Percentiles rank a stretch among this genome's conserved stretches.
Evolutionary conservation across 2,888 invertebrate species (phyloP).

Genomic region (Osmoderma eremita): DNA sequence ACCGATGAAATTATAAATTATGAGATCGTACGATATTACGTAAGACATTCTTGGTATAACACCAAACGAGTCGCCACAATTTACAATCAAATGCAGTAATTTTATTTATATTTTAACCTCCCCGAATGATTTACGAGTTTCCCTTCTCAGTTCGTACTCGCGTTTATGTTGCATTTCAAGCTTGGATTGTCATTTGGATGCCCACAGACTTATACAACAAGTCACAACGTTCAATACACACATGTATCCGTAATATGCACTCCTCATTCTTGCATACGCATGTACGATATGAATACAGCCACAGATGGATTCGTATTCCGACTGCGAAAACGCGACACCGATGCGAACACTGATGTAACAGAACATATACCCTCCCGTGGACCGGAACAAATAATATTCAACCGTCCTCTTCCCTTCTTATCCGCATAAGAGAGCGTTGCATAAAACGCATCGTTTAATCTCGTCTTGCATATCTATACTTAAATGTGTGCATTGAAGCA

Average conservation of each 20-base stretch:
- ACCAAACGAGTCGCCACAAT: slow-evolving; percentile 38
- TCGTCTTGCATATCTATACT: too few relatives aligned
- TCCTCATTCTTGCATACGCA: slow-evolving; percentile 8
- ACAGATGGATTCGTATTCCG: slow-evolving; percentile 23
- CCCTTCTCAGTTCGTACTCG: slow-evolving; percentile 33
- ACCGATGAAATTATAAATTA: slow-evolving; percentile 34
- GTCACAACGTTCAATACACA: too few relatives aligned
- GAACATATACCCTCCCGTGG: background rate
- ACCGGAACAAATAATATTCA: slow-evolving; percentile 9
- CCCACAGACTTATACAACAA: slow-evolving; percentile 28
- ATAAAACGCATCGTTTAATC: slow-evolving; percentile 2
- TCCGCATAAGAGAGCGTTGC: slow-evolving; percentile 1
- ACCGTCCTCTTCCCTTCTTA: slow-evolving; percentile 11
- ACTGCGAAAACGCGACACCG: slow-evolving; percentile 3
- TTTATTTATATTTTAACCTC: slow-evolving; percentile 40
- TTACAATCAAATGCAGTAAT: slow-evolving; percentile 41
- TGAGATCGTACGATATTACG: slow-evolving; percentile 33
- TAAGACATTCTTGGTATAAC: slow-evolving; percentile 38
- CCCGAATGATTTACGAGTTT: slow-evolving; percentile 37
- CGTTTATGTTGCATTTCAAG: slow-evolving; percentile 37
- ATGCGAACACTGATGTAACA: slow-evolving; percentile 1
- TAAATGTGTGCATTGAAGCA: background rate
- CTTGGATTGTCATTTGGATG: slow-evolving; percentile 25
- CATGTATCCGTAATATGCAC: slow-evolving; percentile 6
- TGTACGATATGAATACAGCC: background rate